Conservation (phyloP, 1,140 invertebrate species). For the Drosophila nikananu region DNA sequence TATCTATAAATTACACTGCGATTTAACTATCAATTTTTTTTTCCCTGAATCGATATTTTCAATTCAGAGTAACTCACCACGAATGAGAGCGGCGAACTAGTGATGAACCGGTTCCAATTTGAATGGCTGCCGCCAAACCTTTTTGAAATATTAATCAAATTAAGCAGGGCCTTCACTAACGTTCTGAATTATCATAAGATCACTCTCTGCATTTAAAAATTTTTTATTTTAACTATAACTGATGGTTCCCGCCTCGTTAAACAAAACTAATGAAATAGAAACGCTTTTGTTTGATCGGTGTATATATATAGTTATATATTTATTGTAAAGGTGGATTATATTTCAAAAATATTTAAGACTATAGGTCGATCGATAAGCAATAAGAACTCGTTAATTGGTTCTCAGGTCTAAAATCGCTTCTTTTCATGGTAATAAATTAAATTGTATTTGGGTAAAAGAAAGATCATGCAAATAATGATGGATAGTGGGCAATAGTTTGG, state of each 20-base stretch:
- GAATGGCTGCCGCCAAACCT: neutral
- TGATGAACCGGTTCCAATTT: neutral
- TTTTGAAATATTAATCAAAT: neutral
- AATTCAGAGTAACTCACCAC: neutral
- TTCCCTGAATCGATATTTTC: too few relatives aligned
- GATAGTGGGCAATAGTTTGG: constrained; percentile 7
- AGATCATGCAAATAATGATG: constrained; percentile 44
- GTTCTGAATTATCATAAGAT: neutral
- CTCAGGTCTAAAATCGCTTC: constrained; percentile 22
- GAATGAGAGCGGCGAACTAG: neutral
- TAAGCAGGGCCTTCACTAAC: too few relatives aligned
- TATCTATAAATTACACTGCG: too few relatives aligned
- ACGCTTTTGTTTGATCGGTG: neutral
- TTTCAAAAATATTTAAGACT: constrained; percentile 53
- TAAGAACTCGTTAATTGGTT: constrained; percentile 15
- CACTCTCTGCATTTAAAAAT: neutral
- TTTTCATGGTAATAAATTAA: constrained; percentile 21
- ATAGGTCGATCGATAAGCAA: constrained; percentile 36
- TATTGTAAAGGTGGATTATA: constrained; percentile 44
- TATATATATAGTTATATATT: constrained; percentile 24
- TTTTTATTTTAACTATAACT: neutral
- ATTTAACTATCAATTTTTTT: too few relatives aligned
- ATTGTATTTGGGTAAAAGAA: constrained; percentile 28
- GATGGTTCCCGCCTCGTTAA: neutral
- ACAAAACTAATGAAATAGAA: constrained; percentile 2